Evolutionary conservation across 2,888 invertebrate species (phyloP).

Genomic region (Smittia aterrima): DNA sequence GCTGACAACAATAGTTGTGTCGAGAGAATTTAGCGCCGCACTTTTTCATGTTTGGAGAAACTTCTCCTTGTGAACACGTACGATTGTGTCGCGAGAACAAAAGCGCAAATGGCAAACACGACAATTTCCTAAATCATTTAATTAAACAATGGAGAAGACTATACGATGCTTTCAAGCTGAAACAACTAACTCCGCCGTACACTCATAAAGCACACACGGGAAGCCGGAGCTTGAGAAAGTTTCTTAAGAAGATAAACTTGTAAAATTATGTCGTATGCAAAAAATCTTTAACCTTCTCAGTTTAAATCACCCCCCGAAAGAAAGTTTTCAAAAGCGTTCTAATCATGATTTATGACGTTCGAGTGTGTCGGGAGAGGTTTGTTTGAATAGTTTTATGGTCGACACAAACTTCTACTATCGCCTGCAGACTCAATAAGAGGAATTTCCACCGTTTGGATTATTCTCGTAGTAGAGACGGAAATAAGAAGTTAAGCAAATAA

Average conservation of each 20-base stretch:
- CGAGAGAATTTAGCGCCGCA: not conserved
- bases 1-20: not conserved
- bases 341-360: constrained; percentile 2
- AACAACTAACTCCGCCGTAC: not conserved
- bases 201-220: constrained; percentile 10
- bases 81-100: not conserved
- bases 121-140: not conserved
- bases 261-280: constrained; percentile 7
- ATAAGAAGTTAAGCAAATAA: not conserved
- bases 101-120: not conserved
- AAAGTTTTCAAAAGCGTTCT: not conserved
- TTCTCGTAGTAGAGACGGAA: not conserved
- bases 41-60: not conserved
- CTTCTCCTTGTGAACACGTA: not conserved
- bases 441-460: not conserved
- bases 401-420: not conserved
- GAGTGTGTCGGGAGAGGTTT: not conserved
- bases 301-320: not conserved
- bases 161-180: not conserved
- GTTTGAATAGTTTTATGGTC: constrained; percentile 2
- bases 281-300: not conserved
- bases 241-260: constrained; percentile 11
- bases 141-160: not conserved
- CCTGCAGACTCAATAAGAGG: not conserved
- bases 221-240: not conserved